These are phyloP conservation scores for Trichonephila clavata DNA, from an alignment of 1,140 invertebrate species.

Conservation along the genomic window DNA sequence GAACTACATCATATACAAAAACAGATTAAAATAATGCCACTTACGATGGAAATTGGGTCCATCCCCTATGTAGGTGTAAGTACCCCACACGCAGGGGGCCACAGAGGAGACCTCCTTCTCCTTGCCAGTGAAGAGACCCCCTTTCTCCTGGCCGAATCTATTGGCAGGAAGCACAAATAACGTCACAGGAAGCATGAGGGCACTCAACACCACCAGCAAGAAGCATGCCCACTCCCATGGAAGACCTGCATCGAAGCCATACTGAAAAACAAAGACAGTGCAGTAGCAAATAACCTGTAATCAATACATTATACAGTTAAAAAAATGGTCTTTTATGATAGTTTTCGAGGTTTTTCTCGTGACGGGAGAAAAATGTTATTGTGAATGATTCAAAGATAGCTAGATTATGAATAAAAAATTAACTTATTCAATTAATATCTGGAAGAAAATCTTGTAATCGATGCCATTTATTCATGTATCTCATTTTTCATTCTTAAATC, in stretches of 20 bases:
- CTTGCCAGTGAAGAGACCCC: slow-evolving; percentile 5
- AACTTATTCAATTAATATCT: too few species aligned
- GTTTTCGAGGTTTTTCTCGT: too few species aligned
- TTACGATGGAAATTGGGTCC: background rate
- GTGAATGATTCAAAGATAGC: too few species aligned
- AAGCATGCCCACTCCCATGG: slow-evolving; percentile 76
- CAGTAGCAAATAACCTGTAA: too few species aligned
- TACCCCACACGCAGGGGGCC: slow-evolving; percentile 68
- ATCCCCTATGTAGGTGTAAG: slow-evolving; percentile 64
- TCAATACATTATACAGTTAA: too few species aligned
- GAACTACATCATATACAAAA: too few species aligned
- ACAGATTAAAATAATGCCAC: background rate
- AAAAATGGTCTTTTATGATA: too few species aligned
- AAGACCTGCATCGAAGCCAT: slow-evolving; percentile 77
- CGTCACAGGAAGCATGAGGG: slow-evolving; percentile 77
- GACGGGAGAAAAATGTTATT: too few species aligned
- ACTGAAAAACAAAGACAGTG: slow-evolving; percentile 27
- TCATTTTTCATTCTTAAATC: too few species aligned
- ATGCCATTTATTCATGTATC: too few species aligned
- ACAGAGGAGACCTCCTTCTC: slow-evolving; percentile 51
- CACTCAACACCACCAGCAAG: slow-evolving; percentile 75
- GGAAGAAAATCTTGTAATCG: too few species aligned
- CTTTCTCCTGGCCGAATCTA: slow-evolving; percentile 48
- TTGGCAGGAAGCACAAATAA: slow-evolving; percentile 77
- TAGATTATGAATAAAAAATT: too few species aligned